Conservation (phyloP, 1,140 invertebrate genomes). For the Brachionus paranguensis region DNA sequence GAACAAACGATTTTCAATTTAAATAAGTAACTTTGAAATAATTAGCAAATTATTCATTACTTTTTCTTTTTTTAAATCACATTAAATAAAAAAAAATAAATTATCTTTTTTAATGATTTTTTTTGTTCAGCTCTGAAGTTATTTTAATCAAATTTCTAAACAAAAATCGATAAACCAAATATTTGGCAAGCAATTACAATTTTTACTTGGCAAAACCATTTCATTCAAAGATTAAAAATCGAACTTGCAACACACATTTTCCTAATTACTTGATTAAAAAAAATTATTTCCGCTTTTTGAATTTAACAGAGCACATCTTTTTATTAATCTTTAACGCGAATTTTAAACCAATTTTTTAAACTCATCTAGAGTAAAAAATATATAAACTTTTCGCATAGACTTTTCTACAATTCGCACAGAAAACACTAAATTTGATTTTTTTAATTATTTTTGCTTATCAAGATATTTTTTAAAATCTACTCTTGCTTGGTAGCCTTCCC, state of each 20-base stretch:
- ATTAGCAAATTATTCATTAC: not conserved
- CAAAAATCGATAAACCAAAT: not conserved
- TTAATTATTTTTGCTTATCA: not conserved
- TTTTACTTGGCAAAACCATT: not conserved
- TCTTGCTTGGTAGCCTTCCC: not conserved
- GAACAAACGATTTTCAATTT: not conserved
- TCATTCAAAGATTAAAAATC: not conserved
- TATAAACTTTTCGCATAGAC: not conserved
- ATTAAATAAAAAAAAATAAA: not conserved
- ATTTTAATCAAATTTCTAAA: not conserved
- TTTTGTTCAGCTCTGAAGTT: not conserved
- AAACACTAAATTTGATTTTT: not conserved
- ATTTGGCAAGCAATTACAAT: not conserved
- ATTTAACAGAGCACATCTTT: not conserved
- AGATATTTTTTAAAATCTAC: not conserved
- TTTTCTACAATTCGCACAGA: not conserved
- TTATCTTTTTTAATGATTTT: not conserved
- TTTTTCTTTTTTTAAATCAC: not conserved
- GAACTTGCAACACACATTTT: not conserved
- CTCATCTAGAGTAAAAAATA: not conserved
- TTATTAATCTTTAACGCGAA: not conserved
- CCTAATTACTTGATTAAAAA: not conserved
- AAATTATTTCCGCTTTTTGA: not conserved
- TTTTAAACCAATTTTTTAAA: not conserved
- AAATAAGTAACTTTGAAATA: not conserved